Evolutionary conservation across 1,140 invertebrate genomes (phyloP).

Genomic region (Drosophila elegans): DNA sequence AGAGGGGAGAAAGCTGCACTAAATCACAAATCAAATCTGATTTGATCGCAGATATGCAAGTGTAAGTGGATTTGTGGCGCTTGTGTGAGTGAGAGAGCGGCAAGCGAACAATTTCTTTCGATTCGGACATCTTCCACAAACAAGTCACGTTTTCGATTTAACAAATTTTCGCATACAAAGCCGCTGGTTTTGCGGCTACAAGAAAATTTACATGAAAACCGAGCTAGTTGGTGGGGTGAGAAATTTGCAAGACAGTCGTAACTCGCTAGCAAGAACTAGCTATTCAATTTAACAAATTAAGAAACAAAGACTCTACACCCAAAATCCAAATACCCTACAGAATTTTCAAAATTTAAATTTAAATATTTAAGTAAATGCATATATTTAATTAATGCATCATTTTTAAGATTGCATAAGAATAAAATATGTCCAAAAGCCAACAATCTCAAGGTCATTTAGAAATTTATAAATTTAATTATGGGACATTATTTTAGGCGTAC

Average conservation of each 20-base stretch:
- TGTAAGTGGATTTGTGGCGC: conserved; percentile 13
- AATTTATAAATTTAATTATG: neutral
- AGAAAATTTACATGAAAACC: conserved; percentile 78
- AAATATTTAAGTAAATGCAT: too few species aligned
- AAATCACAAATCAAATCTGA: conserved; percentile 56
- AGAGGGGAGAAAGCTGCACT: conserved; percentile 62
- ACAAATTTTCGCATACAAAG: conserved; percentile 79
- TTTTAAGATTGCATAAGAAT: too few species aligned
- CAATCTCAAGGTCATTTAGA: neutral
- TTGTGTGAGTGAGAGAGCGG: conserved; percentile 18
- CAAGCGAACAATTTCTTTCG: conserved; percentile 38
- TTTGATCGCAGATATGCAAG: conserved; percentile 48
- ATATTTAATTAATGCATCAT: too few species aligned
- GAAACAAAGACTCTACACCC: too few species aligned
- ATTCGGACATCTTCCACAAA: conserved; percentile 50
- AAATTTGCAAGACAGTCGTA: conserved; percentile 14
- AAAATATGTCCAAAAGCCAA: neutral
- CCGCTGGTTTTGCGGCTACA: conserved; percentile 45
- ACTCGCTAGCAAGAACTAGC: neutral
- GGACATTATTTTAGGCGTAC: neutral
- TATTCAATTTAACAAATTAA: too few species aligned
- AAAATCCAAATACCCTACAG: neutral
- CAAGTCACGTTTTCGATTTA: conserved; percentile 83
- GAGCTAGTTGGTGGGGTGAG: conserved; percentile 27
- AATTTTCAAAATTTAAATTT: neutral